Evolutionary conservation across 2,888 invertebrate species (phyloP).

Genomic region (Drosophila conformis): DNA sequence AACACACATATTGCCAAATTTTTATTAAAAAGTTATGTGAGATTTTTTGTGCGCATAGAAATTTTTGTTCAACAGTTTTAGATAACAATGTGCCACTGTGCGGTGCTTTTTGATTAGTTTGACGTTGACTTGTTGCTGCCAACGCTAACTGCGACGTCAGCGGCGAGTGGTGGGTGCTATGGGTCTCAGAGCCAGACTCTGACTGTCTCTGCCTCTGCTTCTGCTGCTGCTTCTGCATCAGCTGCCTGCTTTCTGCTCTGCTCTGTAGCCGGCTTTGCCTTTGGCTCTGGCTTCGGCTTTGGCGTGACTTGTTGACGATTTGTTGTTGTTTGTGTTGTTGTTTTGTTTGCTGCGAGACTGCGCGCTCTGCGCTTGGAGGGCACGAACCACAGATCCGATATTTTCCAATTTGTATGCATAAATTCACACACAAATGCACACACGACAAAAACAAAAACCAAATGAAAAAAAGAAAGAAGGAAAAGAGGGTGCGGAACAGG

Average conservation of each 20-base stretch:
- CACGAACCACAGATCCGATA: conserved; percentile 83
- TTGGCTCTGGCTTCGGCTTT: conserved; percentile 58
- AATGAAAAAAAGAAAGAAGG: conserved; percentile 1
- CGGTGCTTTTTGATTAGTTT: conserved; percentile 43
- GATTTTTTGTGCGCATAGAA: neutral
- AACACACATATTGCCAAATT: neutral
- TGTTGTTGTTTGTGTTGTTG: conserved; percentile 35
- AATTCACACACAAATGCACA: conserved; percentile 72
- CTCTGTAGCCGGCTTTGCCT: conserved; percentile 36
- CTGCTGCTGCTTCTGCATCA: conserved; percentile 2
- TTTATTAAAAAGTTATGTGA: accelerated
- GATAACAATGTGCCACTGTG: conserved; percentile 34
- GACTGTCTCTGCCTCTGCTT: conserved; percentile 7
- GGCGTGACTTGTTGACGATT: conserved; percentile 78
- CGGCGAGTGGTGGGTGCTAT: conserved; percentile 70
- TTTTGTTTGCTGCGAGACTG: conserved; percentile 41
- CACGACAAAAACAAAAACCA: conserved; percentile 12
- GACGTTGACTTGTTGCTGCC: conserved; percentile 57
- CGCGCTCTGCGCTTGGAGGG: conserved; percentile 61
- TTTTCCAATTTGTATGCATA: conserved; percentile 81
- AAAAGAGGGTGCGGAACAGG: conserved; percentile 26
- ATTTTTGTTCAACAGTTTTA: neutral
- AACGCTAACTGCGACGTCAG: conserved; percentile 40
- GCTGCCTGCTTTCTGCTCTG: conserved; percentile 26
- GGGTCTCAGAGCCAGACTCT: conserved; percentile 13